phyloP scores from a whole-genome alignment of 2,113 vertebrate species.

The Oostethus manadensis region DNA sequence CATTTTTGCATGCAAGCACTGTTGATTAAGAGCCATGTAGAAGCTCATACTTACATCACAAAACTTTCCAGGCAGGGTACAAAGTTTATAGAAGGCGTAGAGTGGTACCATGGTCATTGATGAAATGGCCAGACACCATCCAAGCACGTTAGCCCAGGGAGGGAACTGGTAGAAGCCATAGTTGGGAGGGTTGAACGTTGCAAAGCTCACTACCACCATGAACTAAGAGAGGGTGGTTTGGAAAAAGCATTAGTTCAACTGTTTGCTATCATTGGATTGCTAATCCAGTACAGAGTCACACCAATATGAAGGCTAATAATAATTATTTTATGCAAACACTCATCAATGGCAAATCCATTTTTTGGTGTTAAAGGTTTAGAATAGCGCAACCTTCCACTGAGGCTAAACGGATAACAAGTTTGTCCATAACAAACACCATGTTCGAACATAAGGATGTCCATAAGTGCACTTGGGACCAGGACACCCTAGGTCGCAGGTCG shows the following conservation, averaged over 20 bases:
- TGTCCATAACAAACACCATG: no score
- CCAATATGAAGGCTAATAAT: no score
- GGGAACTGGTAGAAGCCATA: slow-evolving; percentile 81
- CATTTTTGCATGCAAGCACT: neutral
- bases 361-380: no score
- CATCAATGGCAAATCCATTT: no score
- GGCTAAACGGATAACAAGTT: no score
- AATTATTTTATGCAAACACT: no score
- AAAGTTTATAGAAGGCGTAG: slow-evolving; percentile 86
- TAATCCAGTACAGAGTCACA: neutral
- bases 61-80: slow-evolving; percentile 76
- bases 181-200: slow-evolving; percentile 79
- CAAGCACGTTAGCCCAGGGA: slow-evolving; percentile 80
- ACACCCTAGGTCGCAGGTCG: no score
- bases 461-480: no score
- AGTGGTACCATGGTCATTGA: slow-evolving; percentile 88
- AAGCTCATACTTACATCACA: slow-evolving; percentile 71
- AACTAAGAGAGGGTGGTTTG: slow-evolving; percentile 63
- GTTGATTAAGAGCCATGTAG: neutral
- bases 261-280: neutral
- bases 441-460: no score
- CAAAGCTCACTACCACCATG: slow-evolving; percentile 84
- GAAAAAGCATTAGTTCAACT: neutral
- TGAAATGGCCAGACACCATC: slow-evolving; percentile 82
- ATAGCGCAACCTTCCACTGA: no score